Evolutionary conservation across 2,113 vertebrate genomes (phyloP).

Genomic region (Xenus cinereus): DNA sequence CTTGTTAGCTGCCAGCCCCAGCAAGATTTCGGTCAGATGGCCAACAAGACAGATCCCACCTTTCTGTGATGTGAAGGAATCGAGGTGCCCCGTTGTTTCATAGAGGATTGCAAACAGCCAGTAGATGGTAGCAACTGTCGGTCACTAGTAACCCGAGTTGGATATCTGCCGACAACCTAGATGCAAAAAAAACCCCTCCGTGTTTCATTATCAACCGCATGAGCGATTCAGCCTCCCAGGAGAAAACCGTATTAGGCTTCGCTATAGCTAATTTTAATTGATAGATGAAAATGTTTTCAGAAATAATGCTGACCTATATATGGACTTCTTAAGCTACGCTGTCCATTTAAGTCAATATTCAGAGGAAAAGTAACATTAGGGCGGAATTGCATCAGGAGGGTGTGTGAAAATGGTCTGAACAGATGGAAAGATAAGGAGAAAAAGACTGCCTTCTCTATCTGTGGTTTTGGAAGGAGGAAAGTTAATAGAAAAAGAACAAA

Average conservation of each 20-base stretch:
- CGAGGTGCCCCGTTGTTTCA: rapidly evolving
- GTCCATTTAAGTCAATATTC: constrained; percentile 37
- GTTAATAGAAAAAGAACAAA: background rate
- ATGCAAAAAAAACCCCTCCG: background rate
- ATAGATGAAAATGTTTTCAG: constrained; percentile 30
- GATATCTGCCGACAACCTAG: background rate
- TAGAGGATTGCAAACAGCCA: background rate
- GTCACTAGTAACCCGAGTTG: background rate
- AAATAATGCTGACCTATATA: constrained; percentile 52
- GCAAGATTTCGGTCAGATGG: background rate
- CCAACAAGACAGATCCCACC: background rate
- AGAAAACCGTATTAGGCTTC: background rate
- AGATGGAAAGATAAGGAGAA: constrained; percentile 4
- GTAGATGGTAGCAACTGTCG: constrained; percentile 61
- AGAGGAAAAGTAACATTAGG: constrained; percentile 37
- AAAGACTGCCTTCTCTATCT: background rate
- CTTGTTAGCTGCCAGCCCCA: background rate
- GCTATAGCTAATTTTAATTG: constrained; percentile 41
- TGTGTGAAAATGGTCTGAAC: background rate
- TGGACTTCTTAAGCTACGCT: constrained; percentile 31
- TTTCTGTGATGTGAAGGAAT: background rate
- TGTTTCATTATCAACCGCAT: background rate
- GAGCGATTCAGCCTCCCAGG: background rate
- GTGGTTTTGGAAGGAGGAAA: background rate
- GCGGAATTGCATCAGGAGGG: background rate